Conservation (phyloP, 2,113 vertebrate genomes). For the Leucoraja erinaceus region DNA sequence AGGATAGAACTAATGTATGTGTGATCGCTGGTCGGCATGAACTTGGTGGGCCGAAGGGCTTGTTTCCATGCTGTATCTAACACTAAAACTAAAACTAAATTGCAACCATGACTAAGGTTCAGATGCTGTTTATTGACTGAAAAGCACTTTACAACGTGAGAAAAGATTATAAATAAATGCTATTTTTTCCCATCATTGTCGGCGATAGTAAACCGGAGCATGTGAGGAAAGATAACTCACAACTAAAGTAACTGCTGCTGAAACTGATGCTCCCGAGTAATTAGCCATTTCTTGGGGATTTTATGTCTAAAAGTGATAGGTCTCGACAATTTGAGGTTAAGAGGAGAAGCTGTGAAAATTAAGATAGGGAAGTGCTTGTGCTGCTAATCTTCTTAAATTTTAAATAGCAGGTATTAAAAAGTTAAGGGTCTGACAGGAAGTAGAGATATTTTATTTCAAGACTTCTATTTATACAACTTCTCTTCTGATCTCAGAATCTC, state of each 20-base stretch:
- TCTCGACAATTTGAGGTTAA: background rate
- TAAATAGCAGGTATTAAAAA: background rate
- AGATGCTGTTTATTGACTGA: too few species aligned
- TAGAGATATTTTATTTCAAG: background rate
- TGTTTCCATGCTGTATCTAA: too few species aligned
- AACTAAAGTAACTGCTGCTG: background rate
- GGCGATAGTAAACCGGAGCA: background rate
- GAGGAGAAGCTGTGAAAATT: background rate
- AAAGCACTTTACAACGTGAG: too few species aligned
- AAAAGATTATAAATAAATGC: too few species aligned
- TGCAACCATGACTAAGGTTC: too few species aligned
- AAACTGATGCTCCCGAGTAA: background rate
- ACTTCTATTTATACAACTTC: background rate
- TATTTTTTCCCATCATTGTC: background rate
- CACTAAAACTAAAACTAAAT: too few species aligned
- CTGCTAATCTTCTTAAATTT: background rate
- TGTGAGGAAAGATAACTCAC: background rate
- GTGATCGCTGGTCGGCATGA: too few species aligned
- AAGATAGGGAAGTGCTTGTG: background rate
- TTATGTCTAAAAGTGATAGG: background rate
- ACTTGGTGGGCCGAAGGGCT: too few species aligned
- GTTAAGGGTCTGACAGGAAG: background rate
- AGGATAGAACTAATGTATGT: too few species aligned
- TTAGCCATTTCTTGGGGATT: background rate
- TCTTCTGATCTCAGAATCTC: too few species aligned